Base-by-base conservation (phyloP, 1,140 invertebrate genomes). In the Dolichoris vasculosae region DNA sequence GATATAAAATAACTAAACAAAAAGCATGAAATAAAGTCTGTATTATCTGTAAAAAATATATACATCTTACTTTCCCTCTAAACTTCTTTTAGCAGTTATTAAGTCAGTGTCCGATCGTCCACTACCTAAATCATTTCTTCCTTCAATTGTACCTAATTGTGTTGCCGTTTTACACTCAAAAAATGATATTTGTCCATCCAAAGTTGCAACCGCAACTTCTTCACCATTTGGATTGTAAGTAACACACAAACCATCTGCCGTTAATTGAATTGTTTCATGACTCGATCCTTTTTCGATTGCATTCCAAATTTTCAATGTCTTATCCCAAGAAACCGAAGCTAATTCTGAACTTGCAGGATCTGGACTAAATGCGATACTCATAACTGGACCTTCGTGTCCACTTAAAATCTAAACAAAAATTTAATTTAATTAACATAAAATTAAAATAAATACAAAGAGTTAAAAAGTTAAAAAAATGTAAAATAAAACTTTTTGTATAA, bases 281-380 rank as follows among this genome's bases (percentile, higher is more conserved):
- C 95, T 94, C 0, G 96, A 96, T 77, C 96, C 96, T 85, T 94
- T 96, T 91, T 98, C 97, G 87, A 97, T 95, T 2, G 97, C 95
- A 91, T 99, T 97, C 98, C 98, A 99, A 43, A 99, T 92, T 88
- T 96, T 95, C 0, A 99, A 93, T 0, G 98, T 98, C 92, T 97
- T 97, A 91, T 99, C 99, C 98, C 98, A 99, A 30, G 97, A 98
- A 3, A 96, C 96, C 3, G 98, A 99, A 0, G 95, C 97, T 46
- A 99, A 91, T 46, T 95, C 94, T 0, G 96, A 96, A 84, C 96
- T 97, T 0, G 96, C 93, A 17, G 95, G 90, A 82, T 91, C 94
- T 0, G 97, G 96, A 90, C 95, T 97, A 91, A 99, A 99, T 17
- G 95, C 94, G 26, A 99, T 88, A 87, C 96, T 95, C 35, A 96